Evolutionary conservation across 2,113 vertebrate species (phyloP).

Genomic region (Phocoena sinus): DNA sequence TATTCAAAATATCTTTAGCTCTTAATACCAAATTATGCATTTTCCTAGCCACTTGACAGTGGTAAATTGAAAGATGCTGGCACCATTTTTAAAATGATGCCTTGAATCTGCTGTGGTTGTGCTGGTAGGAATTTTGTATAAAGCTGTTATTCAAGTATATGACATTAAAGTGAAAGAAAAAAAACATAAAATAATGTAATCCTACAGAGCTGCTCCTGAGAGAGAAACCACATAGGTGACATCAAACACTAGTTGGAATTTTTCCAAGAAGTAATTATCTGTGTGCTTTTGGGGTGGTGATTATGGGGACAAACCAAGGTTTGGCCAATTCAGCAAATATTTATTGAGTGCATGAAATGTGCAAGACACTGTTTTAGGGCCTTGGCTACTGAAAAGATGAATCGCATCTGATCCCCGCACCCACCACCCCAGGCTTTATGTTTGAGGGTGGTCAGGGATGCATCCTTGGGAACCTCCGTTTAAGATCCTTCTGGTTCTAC

Average conservation of each 20-base stretch:
- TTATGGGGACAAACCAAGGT: background rate
- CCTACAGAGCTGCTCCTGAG: background rate
- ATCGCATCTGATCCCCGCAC: background rate
- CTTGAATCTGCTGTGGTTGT: background rate
- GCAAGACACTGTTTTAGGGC: background rate
- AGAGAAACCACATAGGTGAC: background rate
- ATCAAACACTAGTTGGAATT: slow-evolving; percentile 15
- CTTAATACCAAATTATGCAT: background rate
- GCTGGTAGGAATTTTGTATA: background rate
- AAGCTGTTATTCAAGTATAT: background rate
- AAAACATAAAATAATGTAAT: background rate
- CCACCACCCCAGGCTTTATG: background rate
- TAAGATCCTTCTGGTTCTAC: background rate
- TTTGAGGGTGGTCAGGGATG: too few species aligned
- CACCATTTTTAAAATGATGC: background rate
- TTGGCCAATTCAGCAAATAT: background rate
- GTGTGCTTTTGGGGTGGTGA: background rate
- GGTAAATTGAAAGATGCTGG: background rate
- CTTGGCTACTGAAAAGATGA: background rate
- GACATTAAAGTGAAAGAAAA: slow-evolving; percentile 12
- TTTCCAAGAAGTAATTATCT: slow-evolving; percentile 33
- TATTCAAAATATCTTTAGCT: background rate
- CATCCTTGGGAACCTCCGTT: background rate
- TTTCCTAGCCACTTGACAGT: slow-evolving; percentile 1
- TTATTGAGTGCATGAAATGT: background rate